A percentile compares a stretch with the other conserved stretches of the same genome.
Evolutionary conservation across 2,797 vertebrate species (phyloP).

Genomic region (Neosilurus hyrtlii): DNA sequence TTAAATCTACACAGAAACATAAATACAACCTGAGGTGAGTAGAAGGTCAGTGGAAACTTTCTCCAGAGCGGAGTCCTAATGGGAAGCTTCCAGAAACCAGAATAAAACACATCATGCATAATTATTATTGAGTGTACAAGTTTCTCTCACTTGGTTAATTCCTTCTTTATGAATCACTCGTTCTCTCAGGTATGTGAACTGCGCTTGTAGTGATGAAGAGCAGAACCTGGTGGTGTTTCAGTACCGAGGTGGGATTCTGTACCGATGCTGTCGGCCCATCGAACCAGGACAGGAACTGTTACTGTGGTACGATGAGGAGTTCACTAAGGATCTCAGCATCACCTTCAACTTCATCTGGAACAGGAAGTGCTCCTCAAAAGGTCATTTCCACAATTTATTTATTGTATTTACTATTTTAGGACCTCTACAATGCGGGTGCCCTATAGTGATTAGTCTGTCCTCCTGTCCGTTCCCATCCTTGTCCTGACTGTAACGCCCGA

Average conservation of each 20-base stretch:
- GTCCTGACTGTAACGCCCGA: too few species aligned
- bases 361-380: constrained; percentile 44
- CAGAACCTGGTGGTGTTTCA: constrained; percentile 65
- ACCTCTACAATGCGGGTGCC: too few species aligned
- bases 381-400: constrained; percentile 29
- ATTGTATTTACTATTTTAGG: too few species aligned
- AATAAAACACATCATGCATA: not conserved
- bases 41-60: not conserved
- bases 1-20: not conserved
- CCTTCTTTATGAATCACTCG: not conserved
- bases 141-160: not conserved
- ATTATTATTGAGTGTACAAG: not conserved
- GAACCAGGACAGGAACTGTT: constrained; percentile 57
- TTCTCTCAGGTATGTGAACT: constrained; percentile 15
- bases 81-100: not conserved
- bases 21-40: too few species aligned
- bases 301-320: constrained; percentile 64
- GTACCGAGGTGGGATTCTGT: constrained; percentile 56
- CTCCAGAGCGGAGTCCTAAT: not conserved
- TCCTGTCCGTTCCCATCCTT: too few species aligned
- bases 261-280: constrained; percentile 56
- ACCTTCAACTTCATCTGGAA: constrained; percentile 59
- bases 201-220: constrained; percentile 57
- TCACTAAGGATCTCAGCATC: constrained; percentile 56
- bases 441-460: too few species aligned